Evolutionary conservation across 2,888 invertebrate species (phyloP).

Genomic region (Ornithoptera alexandrae): DNA sequence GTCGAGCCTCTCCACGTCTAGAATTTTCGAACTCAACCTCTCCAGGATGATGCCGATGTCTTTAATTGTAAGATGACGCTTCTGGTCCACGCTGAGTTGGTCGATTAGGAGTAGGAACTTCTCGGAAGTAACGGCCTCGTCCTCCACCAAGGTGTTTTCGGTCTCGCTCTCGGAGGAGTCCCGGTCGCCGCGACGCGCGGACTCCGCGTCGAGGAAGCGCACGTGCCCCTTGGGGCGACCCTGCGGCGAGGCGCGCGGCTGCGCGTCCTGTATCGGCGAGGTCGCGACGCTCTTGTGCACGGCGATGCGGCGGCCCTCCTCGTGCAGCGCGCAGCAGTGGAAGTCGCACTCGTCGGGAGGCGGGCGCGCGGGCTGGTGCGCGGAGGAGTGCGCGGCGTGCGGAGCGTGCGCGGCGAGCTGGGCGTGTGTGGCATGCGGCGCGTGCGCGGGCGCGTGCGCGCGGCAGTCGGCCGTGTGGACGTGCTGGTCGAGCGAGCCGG

Average conservation of each 20-base stretch:
- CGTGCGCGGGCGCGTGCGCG: slow-evolving; percentile 67
- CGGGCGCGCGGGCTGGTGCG: slow-evolving; percentile 81
- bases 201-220: slow-evolving; percentile 90
- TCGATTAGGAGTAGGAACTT: slow-evolving; percentile 96
- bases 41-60: slow-evolving; percentile 97
- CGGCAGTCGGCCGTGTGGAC: slow-evolving; percentile 87
- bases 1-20: slow-evolving; percentile 95
- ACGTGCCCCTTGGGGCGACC: slow-evolving; percentile 88
- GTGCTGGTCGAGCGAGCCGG: slow-evolving; percentile 83
- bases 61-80: slow-evolving; percentile 94
- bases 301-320: slow-evolving; percentile 94
- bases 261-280: slow-evolving; percentile 92
- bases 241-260: slow-evolving; percentile 84
- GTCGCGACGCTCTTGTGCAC: slow-evolving; percentile 96
- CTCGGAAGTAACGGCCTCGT: slow-evolving; percentile 92
- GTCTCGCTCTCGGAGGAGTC: slow-evolving; percentile 96
- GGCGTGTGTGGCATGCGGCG: slow-evolving; percentile 79
- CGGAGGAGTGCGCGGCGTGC: slow-evolving; percentile 85
- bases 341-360: slow-evolving; percentile 94
- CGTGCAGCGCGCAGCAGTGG: slow-evolving; percentile 96
- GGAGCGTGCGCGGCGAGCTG: slow-evolving; percentile 81
- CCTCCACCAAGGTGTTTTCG: slow-evolving; percentile 95
- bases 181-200: slow-evolving; percentile 82
- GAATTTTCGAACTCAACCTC: slow-evolving; percentile 93
- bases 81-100: slow-evolving; percentile 95